Conservation (phyloP, 1,140 invertebrate genomes). For the Pogonus chalceus region DNA sequence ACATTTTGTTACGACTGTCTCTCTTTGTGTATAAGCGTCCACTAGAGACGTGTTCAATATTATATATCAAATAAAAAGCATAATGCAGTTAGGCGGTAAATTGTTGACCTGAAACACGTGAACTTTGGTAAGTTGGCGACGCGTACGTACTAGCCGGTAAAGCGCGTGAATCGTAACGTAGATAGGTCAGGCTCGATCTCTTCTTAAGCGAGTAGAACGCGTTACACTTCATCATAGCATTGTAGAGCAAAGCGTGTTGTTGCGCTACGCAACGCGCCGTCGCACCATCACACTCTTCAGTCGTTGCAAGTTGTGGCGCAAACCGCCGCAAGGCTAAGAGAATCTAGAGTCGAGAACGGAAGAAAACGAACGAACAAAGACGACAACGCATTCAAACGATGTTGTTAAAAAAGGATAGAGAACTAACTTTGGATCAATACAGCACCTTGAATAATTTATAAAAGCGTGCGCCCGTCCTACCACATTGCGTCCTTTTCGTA, state of each 20-base stretch:
- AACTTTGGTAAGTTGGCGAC: no score
- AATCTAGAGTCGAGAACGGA: not conserved
- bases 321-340: not conserved
- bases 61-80: no score
- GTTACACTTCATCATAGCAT: not conserved
- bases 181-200: not conserved
- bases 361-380: not conserved
- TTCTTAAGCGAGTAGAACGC: not conserved
- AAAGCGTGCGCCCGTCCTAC: constrained; percentile 20
- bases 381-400: constrained; percentile 7
- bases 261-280: not conserved
- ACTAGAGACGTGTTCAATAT: no score
- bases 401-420: constrained; percentile 17
- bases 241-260: not conserved
- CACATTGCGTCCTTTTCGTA: constrained; percentile 4
- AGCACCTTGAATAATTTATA: constrained; percentile 32
- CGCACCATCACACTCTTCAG: not conserved
- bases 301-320: not conserved
- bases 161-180: no score
- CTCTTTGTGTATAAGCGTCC: no score
- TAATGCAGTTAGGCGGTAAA: no score
- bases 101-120: no score
- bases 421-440: constrained; percentile 29
- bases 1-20: not conserved
- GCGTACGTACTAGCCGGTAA: no score